Percentiles rank a stretch among this genome's conserved stretches.
phyloP scores from a whole-genome alignment of 2,797 vertebrate genomes.

The Amblyopsis hoosieri region DNA sequence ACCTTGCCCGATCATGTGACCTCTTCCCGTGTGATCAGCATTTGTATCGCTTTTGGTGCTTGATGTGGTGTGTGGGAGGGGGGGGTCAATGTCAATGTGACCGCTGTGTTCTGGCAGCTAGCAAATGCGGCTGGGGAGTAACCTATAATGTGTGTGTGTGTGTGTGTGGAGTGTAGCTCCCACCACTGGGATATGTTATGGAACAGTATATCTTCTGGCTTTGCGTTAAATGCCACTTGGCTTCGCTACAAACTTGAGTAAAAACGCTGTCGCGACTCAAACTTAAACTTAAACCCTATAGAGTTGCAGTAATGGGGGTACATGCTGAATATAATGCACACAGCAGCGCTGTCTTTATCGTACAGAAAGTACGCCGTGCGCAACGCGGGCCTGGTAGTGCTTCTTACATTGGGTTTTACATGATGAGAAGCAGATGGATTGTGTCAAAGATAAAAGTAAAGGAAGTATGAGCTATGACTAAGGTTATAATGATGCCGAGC shows the following conservation, averaged over 20 bases:
- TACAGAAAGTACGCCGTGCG: conserved; percentile 36
- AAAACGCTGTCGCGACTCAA: background rate
- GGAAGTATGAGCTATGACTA: conserved; percentile 78
- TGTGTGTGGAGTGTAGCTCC: conserved; percentile 9
- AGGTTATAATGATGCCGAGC: conserved; percentile 73
- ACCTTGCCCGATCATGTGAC: conserved; percentile 35
- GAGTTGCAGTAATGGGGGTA: conserved; percentile 25
- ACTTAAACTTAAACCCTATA: conserved; percentile 23
- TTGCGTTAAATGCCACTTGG: conserved; percentile 18
- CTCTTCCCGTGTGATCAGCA: conserved; percentile 37
- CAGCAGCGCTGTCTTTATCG: conserved; percentile 21
- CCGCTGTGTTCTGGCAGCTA: conserved; percentile 47
- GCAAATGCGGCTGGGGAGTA: conserved; percentile 33
- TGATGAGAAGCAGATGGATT: conserved; percentile 73
- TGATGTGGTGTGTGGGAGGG: conserved; percentile 59
- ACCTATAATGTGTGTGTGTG: conserved; percentile 34
- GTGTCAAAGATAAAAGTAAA: conserved; percentile 74
- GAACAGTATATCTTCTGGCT: background rate
- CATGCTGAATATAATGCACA: conserved; percentile 23
- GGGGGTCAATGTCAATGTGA: conserved; percentile 54
- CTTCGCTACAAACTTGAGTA: conserved; percentile 25
- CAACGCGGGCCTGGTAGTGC: conserved; percentile 55
- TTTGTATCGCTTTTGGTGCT: conserved; percentile 56
- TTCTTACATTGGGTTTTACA: conserved; percentile 65
- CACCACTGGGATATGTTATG: background rate